phyloP scores from a whole-genome alignment of 1,140 invertebrate species.

The Lordiphosa mommai region DNA sequence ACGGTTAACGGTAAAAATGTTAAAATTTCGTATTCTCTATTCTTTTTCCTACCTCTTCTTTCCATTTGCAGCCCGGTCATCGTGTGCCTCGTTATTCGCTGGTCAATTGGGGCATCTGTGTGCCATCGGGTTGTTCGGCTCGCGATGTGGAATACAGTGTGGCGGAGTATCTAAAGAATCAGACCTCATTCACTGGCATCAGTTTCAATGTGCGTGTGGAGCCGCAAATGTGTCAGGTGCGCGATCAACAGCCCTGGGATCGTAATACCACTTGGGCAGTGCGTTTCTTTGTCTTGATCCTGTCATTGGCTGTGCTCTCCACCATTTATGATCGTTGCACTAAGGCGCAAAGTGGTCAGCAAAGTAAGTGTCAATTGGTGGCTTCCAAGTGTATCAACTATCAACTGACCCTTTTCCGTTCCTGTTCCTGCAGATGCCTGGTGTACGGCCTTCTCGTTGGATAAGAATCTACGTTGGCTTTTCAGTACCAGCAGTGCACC shows the following conservation, averaged over 20 bases:
- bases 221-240: conserved; percentile 83
- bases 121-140: conserved; percentile 82
- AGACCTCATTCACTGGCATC: conserved; percentile 80
- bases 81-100: conserved; percentile 83
- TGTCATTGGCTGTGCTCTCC: conserved; percentile 63
- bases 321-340: conserved; percentile 73
- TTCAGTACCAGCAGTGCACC: conserved; percentile 80
- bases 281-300: conserved; percentile 73
- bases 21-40: no score
- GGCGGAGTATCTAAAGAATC: conserved; percentile 78
- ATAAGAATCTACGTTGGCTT: conserved; percentile 82
- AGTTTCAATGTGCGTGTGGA: conserved; percentile 82
- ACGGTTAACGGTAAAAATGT: no score
- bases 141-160: conserved; percentile 82
- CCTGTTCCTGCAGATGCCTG: conserved; percentile 77
- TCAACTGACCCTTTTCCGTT: background rate
- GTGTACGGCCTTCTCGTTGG: conserved; percentile 83
- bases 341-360: conserved; percentile 48
- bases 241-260: conserved; percentile 65
- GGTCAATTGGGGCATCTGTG: conserved; percentile 84
- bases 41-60: background rate
- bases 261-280: conserved; percentile 80
- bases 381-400: background rate
- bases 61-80: conserved; percentile 83
- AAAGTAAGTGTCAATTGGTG: no score